These are phyloP conservation scores for Microchrysa polita DNA, from an alignment of 2,888 invertebrate genomes.

Conservation along the genomic window DNA sequence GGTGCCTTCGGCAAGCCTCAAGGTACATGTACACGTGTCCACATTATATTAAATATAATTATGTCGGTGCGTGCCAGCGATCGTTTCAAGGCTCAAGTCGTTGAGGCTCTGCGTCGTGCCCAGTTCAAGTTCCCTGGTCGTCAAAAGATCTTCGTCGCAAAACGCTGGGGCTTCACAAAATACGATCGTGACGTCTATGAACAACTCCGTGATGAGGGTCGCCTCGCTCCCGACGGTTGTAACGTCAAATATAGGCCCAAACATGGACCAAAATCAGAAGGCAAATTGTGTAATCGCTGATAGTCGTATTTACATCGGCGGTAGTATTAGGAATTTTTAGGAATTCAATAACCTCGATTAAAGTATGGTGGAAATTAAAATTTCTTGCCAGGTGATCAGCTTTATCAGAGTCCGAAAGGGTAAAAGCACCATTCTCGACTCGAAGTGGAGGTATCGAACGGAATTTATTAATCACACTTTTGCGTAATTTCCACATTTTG, in stretches of 20 bases:
- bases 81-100: constrained; percentile 92
- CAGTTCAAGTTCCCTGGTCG: constrained; percentile 99
- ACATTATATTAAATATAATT: constrained; percentile 96
- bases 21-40: constrained; percentile 99
- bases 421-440: too few relatives aligned
- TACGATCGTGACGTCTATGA: constrained; percentile 93
- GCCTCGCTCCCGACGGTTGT: constrained; percentile 91
- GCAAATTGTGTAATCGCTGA: too few relatives aligned
- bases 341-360: too few relatives aligned
- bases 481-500: too few relatives aligned
- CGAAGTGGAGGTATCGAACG: too few relatives aligned
- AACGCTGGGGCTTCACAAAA: constrained; percentile 99
- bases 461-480: too few relatives aligned
- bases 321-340: too few relatives aligned
- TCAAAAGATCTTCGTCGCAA: constrained; percentile 98
- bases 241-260: constrained; percentile 94
- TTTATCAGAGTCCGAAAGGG: too few relatives aligned
- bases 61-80: constrained; percentile 98
- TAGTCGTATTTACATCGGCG: too few relatives aligned
- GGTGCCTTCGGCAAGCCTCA: constrained; percentile 99
- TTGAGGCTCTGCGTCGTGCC: constrained; percentile 98
- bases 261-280: too few relatives aligned
- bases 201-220: constrained; percentile 80
- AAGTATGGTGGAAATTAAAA: too few relatives aligned
- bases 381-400: too few relatives aligned